Evolutionary conservation across 2,888 invertebrate genomes (phyloP), one percentile per base, ranked within the genome.

Genomic region (Sarcophaga caerulescens): DNA sequence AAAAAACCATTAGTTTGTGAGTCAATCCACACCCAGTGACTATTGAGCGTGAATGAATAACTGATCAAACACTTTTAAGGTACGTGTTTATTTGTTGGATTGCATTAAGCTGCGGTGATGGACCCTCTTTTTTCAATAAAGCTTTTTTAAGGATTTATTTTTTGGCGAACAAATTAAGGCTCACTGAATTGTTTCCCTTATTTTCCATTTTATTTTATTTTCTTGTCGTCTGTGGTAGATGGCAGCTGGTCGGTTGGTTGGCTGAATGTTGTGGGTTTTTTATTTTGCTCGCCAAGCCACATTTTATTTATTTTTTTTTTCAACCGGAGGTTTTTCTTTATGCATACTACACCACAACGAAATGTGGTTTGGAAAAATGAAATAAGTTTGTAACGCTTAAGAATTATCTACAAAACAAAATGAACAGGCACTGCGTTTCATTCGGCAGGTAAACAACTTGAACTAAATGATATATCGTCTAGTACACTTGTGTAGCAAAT

Each of bases 261-360:
- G 10, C 4, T 60, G 60, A 11, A 23, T 14, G 14, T 45, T 78
- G 44, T 4, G 47, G 65, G 66, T 84, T 35, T 45, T 47, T 70
- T 76, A 68, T 81, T 68, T 76, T 70, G 23, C 59, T 73, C 44
- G 23, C 17, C 68, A 11, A 59, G 52, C 69, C 70, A 76, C 81
- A 75, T 21, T 85, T 78, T 35, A 71, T 84, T 87, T 66, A 77
- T 69, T 66, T 74, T 11, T 74, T 8, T 84, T 47, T n/a, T 66
- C 62, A 25, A 57, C 21, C 14, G 8, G 11, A 10, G 73, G 2
- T 35, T 35, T 35, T 35, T 35, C n/a, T 19, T 45, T 3, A 66
- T 14, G 65, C 25, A 60, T 12, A 47, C 47, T 47, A 12, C 14
- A 12, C 47, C 11, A 47, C 14, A 47, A 47, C 11, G 14, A 47